Evolutionary conservation across 2,888 invertebrate species (phyloP).

Genomic region (Synergus itoensis): DNA sequence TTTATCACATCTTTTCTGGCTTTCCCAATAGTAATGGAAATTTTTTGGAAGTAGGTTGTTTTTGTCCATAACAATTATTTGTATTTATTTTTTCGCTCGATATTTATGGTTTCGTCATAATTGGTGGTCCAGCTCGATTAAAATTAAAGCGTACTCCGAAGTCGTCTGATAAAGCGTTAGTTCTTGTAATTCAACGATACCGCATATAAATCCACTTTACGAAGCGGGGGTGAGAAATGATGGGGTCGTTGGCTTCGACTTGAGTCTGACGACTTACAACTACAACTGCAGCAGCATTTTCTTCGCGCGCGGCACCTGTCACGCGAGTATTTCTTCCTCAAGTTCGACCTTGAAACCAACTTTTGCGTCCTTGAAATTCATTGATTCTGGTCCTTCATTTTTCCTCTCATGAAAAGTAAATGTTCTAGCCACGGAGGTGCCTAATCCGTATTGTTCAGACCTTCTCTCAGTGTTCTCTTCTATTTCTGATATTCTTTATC

Average conservation of each 20-base stretch:
- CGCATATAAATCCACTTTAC: slow-evolving; percentile 51
- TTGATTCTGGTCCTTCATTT: background rate
- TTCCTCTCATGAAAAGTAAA: no score
- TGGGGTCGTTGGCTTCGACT: slow-evolving; percentile 62
- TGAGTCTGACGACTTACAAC: slow-evolving; percentile 44
- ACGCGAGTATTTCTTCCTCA: slow-evolving; percentile 54
- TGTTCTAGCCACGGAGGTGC: no score
- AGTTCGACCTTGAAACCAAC: slow-evolving; percentile 49
- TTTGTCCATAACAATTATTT: no score
- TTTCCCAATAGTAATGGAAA: no score
- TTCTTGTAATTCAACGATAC: slow-evolving; percentile 23
- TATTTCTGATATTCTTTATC: no score
- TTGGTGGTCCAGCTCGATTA: background rate
- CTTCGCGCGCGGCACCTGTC: slow-evolving; percentile 58
- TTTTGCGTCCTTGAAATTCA: slow-evolving; percentile 12
- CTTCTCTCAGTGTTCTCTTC: no score
- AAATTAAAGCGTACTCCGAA: background rate
- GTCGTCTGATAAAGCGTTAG: slow-evolving; percentile 23
- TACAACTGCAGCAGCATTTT: slow-evolving; percentile 46
- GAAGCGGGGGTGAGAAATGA: slow-evolving; percentile 52
- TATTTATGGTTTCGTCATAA: background rate
- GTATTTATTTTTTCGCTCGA: background rate
- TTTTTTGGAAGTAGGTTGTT: no score
- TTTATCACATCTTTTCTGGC: no score
- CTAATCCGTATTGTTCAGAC: no score